Conservation (phyloP, 2,113 vertebrate genomes). For the Cygnus atratus region DNA sequence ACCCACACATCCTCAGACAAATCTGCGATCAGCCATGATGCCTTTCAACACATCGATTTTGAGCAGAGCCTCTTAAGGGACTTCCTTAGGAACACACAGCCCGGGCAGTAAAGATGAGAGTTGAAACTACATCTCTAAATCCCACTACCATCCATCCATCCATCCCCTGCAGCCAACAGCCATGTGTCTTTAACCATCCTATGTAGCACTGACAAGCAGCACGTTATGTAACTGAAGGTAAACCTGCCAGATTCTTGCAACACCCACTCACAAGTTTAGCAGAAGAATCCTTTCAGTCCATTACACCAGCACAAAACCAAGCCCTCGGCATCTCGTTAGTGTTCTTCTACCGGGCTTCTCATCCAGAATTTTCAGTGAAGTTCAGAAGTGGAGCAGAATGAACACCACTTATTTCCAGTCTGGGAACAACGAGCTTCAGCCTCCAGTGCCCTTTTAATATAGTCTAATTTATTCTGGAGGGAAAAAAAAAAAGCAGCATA, state of each 20-base stretch:
- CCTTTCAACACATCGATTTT: background rate
- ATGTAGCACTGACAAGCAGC: background rate
- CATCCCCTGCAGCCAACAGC: background rate
- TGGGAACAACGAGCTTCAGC: constrained; percentile 27
- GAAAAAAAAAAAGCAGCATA: background rate
- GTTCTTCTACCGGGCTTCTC: background rate
- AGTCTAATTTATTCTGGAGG: constrained; percentile 29
- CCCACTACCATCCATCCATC: background rate
- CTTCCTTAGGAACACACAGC: background rate
- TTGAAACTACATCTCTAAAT: background rate
- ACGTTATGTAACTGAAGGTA: background rate
- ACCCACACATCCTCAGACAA: background rate
- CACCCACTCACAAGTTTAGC: background rate
- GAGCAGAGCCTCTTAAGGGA: background rate
- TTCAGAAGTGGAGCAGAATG: background rate
- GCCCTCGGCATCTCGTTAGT: background rate
- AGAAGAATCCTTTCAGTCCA: background rate
- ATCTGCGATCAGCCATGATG: background rate
- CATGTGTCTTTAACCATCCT: background rate
- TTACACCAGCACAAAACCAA: background rate
- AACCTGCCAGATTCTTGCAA: background rate
- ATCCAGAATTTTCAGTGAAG: background rate
- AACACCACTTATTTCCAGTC: background rate
- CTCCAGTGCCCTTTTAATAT: background rate
- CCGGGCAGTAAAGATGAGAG: background rate